phyloP scores from a whole-genome alignment of 2,113 vertebrate species.

The Seriola aureovittata region DNA sequence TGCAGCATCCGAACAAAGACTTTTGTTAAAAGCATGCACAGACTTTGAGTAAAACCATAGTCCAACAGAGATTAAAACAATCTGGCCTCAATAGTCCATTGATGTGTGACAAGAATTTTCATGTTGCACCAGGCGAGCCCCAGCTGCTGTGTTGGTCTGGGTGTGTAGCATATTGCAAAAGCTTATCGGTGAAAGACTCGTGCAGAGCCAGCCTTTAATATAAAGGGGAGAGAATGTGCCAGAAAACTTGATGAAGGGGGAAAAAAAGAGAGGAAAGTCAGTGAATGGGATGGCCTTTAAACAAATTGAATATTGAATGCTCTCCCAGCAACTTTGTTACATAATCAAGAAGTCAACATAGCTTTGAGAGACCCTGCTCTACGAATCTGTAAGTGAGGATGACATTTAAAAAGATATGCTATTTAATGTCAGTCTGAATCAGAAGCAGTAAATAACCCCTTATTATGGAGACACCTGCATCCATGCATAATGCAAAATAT shows the following conservation, averaged over 20 bases:
- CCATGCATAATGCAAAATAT: slow-evolving; percentile 2
- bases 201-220: slow-evolving; percentile 2
- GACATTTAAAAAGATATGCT: neutral
- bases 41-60: slow-evolving; percentile 16
- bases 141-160: neutral
- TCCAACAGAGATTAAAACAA: neutral
- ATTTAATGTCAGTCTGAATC: neutral
- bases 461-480: slow-evolving; percentile 26
- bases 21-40: neutral
- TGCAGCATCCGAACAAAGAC: neutral
- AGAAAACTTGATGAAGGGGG: slow-evolving; percentile 7
- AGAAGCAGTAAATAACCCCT: slow-evolving; percentile 6
- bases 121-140: slow-evolving; percentile 16
- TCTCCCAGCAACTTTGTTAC: neutral
- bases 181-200: slow-evolving; percentile 30
- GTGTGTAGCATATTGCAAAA: slow-evolving; percentile 31
- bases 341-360: neutral
- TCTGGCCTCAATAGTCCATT: slow-evolving; percentile 24
- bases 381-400: neutral
- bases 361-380: neutral
- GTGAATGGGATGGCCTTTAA: slow-evolving; percentile 20
- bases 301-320: slow-evolving; percentile 8
- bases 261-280: neutral
- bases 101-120: slow-evolving; percentile 40
- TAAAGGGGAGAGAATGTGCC: neutral